Evolutionary conservation across 1,140 invertebrate species (phyloP).

Genomic region (Triops longicaudatus): DNA sequence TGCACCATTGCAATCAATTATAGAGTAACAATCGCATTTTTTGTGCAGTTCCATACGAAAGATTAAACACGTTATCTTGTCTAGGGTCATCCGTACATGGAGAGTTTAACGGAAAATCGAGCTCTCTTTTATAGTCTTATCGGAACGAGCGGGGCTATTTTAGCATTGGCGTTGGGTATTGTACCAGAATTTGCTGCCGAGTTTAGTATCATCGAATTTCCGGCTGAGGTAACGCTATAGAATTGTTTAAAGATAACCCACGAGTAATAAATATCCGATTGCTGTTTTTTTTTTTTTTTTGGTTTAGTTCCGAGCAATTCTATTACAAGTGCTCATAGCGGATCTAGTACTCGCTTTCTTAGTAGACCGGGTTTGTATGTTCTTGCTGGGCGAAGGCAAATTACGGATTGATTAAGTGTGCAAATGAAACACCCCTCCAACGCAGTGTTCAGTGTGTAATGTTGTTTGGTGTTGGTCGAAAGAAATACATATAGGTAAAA

Average conservation of each 20-base stretch:
- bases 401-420: constrained; percentile 34
- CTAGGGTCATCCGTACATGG: constrained; percentile 97
- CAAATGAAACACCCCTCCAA: background rate
- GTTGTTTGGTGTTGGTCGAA: background rate
- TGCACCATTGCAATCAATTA: constrained; percentile 99
- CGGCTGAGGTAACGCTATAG: constrained; percentile 57
- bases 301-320: constrained; percentile 71
- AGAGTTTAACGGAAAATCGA: constrained; percentile 84
- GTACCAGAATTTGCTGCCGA: constrained; percentile 66
- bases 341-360: constrained; percentile 75
- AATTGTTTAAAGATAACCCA: background rate
- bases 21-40: constrained; percentile 57
- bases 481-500: background rate
- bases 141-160: constrained; percentile 59
- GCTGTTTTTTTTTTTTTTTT: constrained; percentile 37
- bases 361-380: constrained; percentile 74
- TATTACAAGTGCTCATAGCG: constrained; percentile 66
- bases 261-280: constrained; percentile 1
- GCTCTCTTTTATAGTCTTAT: constrained; percentile 82
- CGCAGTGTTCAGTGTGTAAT: background rate
- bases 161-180: constrained; percentile 64
- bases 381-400: constrained; percentile 75
- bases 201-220: constrained; percentile 86
- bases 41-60: background rate
- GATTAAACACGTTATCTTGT: constrained; percentile 31